Percentiles rank a stretch among this genome's conserved stretches.
Evolutionary conservation across 1,140 invertebrate species (phyloP).

Genomic region (Archegozetes longisetosus): DNA sequence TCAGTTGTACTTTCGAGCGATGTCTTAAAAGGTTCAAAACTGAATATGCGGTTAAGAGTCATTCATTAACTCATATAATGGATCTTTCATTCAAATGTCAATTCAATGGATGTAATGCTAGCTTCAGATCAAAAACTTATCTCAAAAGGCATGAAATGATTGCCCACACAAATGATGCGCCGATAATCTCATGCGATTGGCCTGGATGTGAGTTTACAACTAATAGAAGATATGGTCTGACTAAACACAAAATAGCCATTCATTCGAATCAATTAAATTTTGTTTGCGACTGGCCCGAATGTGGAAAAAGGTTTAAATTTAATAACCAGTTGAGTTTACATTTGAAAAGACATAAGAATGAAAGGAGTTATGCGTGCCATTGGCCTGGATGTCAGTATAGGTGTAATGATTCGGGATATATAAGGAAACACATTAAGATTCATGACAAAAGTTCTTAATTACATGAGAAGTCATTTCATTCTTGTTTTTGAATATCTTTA

Average conservation of each 20-base stretch:
- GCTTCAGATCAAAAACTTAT: neutral
- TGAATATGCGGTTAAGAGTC: slow-evolving; percentile 50
- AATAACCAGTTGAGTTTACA: neutral
- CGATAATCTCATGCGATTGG: slow-evolving; percentile 7
- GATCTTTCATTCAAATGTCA: slow-evolving; percentile 1
- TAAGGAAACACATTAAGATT: slow-evolving; percentile 8
- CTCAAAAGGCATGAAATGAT: slow-evolving; percentile 2
- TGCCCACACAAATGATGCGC: slow-evolving; percentile 1
- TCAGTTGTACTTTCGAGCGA: slow-evolving; percentile 42
- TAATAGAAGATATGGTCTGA: neutral
- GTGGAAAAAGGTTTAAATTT: slow-evolving; percentile 10
- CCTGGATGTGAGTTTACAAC: slow-evolving; percentile 9
- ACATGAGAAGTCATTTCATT: too few species aligned
- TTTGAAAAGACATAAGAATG: neutral
- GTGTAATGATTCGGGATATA: slow-evolving; percentile 4
- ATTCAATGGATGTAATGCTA: slow-evolving; percentile 1
- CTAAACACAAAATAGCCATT: neutral
- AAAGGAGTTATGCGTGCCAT: slow-evolving; percentile 1
- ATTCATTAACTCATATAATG: slow-evolving; percentile 15
- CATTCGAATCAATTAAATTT: slow-evolving; percentile 3
- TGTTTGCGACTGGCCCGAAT: slow-evolving; percentile 3
- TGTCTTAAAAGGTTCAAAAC: slow-evolving; percentile 52
- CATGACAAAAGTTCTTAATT: slow-evolving; percentile 11
- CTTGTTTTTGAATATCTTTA: too few species aligned
- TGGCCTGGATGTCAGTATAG: slow-evolving; percentile 12